Evolutionary conservation across 2,888 invertebrate genomes (phyloP).

Genomic region (Lacanobia oleracea): DNA sequence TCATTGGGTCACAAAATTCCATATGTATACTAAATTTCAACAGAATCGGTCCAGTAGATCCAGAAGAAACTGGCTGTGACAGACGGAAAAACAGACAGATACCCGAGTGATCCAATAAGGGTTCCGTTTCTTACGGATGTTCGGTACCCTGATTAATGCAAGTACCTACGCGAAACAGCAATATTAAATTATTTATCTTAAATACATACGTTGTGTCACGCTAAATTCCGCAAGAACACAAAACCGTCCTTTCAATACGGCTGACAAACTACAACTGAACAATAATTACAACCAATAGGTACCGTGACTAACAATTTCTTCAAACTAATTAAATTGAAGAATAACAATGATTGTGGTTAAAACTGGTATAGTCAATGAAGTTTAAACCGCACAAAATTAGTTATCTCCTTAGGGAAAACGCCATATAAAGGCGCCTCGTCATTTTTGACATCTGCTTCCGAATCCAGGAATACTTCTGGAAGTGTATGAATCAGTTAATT

Average conservation of each 20-base stretch:
- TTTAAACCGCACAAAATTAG: conserved; percentile 28
- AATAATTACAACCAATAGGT: conserved; percentile 2
- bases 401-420: conserved; percentile 3
- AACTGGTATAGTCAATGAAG: conserved; percentile 2
- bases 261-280: not conserved
- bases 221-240: not conserved
- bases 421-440: conserved; percentile 23
- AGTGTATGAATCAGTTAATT: conserved; percentile 48
- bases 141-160: no score
- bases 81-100: no score
- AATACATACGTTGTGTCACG: not conserved
- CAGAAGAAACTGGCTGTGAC: no score
- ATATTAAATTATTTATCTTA: not conserved
- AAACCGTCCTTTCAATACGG: not conserved
- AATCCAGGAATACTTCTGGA: conserved; percentile 40
- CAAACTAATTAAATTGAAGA: conserved; percentile 5
- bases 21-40: no score
- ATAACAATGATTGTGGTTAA: conserved; percentile 21
- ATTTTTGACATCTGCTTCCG: conserved; percentile 38
- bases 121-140: no score
- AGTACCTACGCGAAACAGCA: not conserved
- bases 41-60: no score
- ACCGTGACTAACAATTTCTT: conserved; percentile 22
- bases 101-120: no score
- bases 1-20: no score